phyloP scores from a whole-genome alignment of 2,113 vertebrate genomes.

The Tricholaema leucomelas region DNA sequence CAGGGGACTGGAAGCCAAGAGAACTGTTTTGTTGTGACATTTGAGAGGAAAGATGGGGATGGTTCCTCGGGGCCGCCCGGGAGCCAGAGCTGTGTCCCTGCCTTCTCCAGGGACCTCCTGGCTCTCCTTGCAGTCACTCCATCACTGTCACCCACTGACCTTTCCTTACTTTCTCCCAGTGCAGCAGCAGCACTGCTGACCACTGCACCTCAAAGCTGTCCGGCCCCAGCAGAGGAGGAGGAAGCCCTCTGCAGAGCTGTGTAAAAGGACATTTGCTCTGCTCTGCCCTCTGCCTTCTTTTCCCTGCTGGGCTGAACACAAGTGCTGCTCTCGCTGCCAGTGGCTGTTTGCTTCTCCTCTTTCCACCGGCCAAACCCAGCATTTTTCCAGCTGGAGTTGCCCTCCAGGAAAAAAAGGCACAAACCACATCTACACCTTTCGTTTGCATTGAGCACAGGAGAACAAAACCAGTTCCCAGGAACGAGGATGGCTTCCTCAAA shows the following conservation, averaged over 20 bases:
- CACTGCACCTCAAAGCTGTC: background rate
- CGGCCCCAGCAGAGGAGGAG: background rate
- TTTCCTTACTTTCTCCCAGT: conserved; percentile 44
- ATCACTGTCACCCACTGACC: conserved; percentile 42
- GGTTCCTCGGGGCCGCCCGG: background rate
- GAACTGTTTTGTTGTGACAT: conserved; percentile 66
- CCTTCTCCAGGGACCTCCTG: conserved; percentile 31
- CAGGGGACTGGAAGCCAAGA: conserved; percentile 46
- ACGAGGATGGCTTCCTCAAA: conserved; percentile 35
- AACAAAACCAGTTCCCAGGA: conserved; percentile 49
- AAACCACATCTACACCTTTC: conserved; percentile 32
- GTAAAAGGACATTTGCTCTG: conserved; percentile 45
- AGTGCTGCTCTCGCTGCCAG: conserved; percentile 47
- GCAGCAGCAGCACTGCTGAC: conserved; percentile 25
- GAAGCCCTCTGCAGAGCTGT: background rate
- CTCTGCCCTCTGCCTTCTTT: conserved; percentile 26
- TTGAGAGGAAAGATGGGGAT: conserved; percentile 33
- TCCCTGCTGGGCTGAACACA: conserved; percentile 39
- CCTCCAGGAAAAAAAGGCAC: conserved; percentile 26
- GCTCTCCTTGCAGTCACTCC: conserved; percentile 12
- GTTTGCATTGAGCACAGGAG: background rate
- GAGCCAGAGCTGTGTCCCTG: conserved; percentile 28
- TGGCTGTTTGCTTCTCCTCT: conserved; percentile 42
- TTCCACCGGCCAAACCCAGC: conserved; percentile 55
- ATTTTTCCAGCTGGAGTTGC: conserved; percentile 32